Conservation (phyloP, 35 echinoderm and acorn worm species). For the Acanthaster planci region DNA sequence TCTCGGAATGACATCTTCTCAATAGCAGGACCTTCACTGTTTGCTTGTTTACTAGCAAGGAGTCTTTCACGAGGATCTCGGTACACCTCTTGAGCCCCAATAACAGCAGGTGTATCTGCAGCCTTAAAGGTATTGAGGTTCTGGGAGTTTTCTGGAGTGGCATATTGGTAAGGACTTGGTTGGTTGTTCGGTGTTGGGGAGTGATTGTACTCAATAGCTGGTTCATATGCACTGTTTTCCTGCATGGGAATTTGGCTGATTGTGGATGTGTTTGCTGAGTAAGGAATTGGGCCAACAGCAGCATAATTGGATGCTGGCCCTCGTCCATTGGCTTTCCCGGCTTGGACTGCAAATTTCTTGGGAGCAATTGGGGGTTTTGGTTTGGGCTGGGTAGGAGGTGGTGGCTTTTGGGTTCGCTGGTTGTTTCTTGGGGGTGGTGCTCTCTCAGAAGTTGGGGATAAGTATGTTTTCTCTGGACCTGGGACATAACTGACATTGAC, state of each 20-base stretch:
- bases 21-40: slow-evolving; percentile 30
- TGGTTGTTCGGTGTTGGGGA: slow-evolving; percentile 24
- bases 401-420: slow-evolving; percentile 36
- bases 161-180: slow-evolving; percentile 19
- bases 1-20: slow-evolving; percentile 71
- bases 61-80: slow-evolving; percentile 66
- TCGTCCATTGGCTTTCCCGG: slow-evolving; percentile 26
- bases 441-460: slow-evolving; percentile 26
- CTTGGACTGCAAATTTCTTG: slow-evolving; percentile 29
- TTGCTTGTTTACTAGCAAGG: slow-evolving; percentile 45
- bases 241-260: slow-evolving; percentile 24
- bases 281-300: slow-evolving; percentile 7
- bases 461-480: slow-evolving; percentile 51
- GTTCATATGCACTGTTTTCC: slow-evolving; percentile 35
- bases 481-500: slow-evolving; percentile 67
- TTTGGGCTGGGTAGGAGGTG: slow-evolving; percentile 49
- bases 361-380: slow-evolving; percentile 45
- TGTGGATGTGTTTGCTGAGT: slow-evolving; percentile 40
- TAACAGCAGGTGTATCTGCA: slow-evolving; percentile 87
- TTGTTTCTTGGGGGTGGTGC: slow-evolving; percentile 46
- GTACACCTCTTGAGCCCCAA: slow-evolving; percentile 94
- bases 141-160: slow-evolving; percentile 67
- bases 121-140: slow-evolving; percentile 64
- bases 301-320: slow-evolving; percentile 32
- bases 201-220: slow-evolving; percentile 39